Conservation (phyloP, 2,113 vertebrate genomes). For the Gasterosteus aculeatus region DNA sequence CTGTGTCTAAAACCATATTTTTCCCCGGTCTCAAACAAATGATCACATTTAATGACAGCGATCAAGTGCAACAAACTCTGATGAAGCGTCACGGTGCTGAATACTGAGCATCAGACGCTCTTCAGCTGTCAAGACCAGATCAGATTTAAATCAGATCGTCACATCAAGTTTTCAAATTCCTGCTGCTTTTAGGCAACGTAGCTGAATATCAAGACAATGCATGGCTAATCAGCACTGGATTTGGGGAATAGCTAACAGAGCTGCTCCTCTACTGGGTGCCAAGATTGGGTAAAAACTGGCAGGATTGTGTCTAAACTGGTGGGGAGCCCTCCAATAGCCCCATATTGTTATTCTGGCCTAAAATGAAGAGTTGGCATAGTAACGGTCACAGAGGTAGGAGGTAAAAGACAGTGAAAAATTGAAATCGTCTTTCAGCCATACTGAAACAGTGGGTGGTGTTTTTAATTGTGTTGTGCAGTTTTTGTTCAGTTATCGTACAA, state of each 20-base stretch:
- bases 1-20: constrained; percentile 35
- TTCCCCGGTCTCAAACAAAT: constrained; percentile 34
- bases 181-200: constrained; percentile 29
- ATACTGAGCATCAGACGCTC: constrained; percentile 1
- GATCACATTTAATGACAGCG: constrained; percentile 33
- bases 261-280: constrained; percentile 29
- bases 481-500: constrained; percentile 9
- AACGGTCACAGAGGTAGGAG: constrained; percentile 16
- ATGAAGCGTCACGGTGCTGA: constrained; percentile 32
- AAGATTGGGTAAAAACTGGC: constrained; percentile 44
- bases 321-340: constrained; percentile 14
- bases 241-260: constrained; percentile 32
- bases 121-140: constrained; percentile 39
- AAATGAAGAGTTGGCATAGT: constrained; percentile 40
- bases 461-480: constrained; percentile 41
- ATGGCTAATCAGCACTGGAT: constrained; percentile 32
- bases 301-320: constrained; percentile 27
- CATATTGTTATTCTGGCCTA: constrained; percentile 37
- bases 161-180: constrained; percentile 25
- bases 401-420: too few species aligned
- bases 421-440: constrained; percentile 28
- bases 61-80: constrained; percentile 35
- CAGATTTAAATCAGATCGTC: constrained; percentile 28
- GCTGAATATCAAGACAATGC: constrained; percentile 30
- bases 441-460: constrained; percentile 34